phyloP scores from a whole-genome alignment of 64 coral and sea anemone genomes.

The Dendrophyllia cribrosa region DNA sequence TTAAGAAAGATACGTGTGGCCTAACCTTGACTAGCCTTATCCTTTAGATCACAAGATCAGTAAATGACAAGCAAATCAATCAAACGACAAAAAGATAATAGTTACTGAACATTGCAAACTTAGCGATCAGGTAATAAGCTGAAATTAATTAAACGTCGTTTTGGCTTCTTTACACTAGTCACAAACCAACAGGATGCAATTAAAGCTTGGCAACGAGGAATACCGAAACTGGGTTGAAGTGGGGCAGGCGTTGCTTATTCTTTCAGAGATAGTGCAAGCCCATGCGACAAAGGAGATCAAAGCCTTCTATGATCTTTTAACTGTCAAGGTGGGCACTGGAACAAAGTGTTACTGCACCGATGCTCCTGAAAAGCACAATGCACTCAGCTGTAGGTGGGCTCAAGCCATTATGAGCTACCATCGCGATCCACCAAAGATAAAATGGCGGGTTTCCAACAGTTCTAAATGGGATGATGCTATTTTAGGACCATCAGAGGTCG shows the following conservation, averaged over 20 bases:
- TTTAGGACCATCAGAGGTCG: constrained; percentile 5
- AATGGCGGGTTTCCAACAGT: neutral
- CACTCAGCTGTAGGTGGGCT: constrained; percentile 22
- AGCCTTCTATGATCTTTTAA: neutral
- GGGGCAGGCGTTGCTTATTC: constrained; percentile 1
- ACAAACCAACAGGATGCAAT: neutral
- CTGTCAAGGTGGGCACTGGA: neutral
- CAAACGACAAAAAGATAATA: too few species aligned
- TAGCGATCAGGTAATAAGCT: too few species aligned
- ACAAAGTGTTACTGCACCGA: constrained; percentile 1
- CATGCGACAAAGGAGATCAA: neutral
- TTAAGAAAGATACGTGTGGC: too few species aligned
- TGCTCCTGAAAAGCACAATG: neutral
- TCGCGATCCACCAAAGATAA: neutral
- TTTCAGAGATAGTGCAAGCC: neutral
- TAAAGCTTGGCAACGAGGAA: neutral
- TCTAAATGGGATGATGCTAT: constrained; percentile 16
- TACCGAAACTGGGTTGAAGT: constrained; percentile 30
- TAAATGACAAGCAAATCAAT: too few species aligned
- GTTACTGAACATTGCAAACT: too few species aligned
- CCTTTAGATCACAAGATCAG: too few species aligned
- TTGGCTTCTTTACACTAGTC: neutral
- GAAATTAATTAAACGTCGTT: too few species aligned
- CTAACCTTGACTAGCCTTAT: too few species aligned
- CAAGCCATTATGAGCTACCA: constrained; percentile 30